These are phyloP conservation scores for Octomys mimax DNA, from an alignment of 2,797 vertebrate species.

Conservation along the genomic window DNA sequence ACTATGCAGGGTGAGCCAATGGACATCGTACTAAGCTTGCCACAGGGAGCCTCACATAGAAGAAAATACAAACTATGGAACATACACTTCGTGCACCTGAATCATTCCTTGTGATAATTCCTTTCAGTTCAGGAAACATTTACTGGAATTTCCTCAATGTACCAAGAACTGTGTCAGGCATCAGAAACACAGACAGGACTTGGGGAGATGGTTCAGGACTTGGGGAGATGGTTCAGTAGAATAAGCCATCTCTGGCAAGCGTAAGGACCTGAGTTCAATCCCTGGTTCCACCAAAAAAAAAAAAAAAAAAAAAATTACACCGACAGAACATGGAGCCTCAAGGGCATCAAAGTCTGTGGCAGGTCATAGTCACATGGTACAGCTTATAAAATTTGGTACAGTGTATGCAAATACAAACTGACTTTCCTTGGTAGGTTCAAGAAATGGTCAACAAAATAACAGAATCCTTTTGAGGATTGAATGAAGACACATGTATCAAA, in stretches of 20 bases:
- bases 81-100: neutral
- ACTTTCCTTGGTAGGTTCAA: neutral
- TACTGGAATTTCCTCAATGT: neutral
- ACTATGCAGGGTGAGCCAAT: neutral
- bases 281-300: no score
- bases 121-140: neutral
- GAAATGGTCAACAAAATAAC: neutral
- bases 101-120: neutral
- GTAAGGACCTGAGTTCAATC: no score
- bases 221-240: no score
- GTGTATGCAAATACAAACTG: neutral
- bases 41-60: neutral
- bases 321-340: neutral
- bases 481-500: slow-evolving; percentile 6
- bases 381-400: neutral
- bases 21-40: neutral
- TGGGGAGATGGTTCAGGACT: no score
- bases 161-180: neutral
- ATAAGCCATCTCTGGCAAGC: no score
- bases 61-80: neutral
- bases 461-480: neutral
- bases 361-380: neutral
- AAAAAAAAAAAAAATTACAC: neutral
- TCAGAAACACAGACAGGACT: neutral
- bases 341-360: neutral